Conservation (phyloP, 92 coral and sea anemone species). For the Epizoanthus illoricatus region DNA sequence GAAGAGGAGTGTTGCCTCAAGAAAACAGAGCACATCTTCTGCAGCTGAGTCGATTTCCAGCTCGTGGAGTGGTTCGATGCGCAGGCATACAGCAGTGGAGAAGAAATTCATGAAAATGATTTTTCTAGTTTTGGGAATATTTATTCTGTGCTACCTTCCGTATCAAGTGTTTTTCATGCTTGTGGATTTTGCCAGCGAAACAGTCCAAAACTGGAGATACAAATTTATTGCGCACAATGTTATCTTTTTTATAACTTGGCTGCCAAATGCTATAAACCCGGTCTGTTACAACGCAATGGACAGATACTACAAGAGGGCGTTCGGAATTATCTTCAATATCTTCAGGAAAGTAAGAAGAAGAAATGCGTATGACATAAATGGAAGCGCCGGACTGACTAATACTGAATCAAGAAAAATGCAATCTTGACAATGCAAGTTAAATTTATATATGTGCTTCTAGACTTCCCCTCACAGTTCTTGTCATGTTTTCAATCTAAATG, state of each 20-base stretch:
- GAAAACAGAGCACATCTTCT: neutral
- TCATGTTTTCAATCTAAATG: no score
- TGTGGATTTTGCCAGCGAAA: constrained; percentile 44
- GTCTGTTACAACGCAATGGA: constrained; percentile 66
- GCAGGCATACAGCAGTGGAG: constrained; percentile 41
- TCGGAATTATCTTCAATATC: constrained; percentile 1
- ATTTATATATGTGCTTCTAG: no score
- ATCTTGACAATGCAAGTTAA: no score
- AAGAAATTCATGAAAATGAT: constrained; percentile 63
- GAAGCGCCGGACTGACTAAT: neutral
- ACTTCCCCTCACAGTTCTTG: no score
- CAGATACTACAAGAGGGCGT: constrained; percentile 49
- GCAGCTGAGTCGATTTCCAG: neutral
- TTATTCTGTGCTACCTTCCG: constrained; percentile 64
- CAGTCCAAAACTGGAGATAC: constrained; percentile 41
- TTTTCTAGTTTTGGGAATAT: constrained; percentile 47
- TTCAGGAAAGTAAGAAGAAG: neutral
- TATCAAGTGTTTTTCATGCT: constrained; percentile 64
- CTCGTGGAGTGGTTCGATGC: neutral
- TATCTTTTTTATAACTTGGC: constrained; percentile 57
- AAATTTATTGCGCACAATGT: constrained; percentile 31
- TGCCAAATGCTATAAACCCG: constrained; percentile 65
- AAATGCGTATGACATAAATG: neutral
- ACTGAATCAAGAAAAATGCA: no score
- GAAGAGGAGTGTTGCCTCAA: constrained; percentile 10